These are phyloP conservation scores for Melanotaenia nigrans DNA, from an alignment of 2,797 vertebrate species.

Conservation along the genomic window DNA sequence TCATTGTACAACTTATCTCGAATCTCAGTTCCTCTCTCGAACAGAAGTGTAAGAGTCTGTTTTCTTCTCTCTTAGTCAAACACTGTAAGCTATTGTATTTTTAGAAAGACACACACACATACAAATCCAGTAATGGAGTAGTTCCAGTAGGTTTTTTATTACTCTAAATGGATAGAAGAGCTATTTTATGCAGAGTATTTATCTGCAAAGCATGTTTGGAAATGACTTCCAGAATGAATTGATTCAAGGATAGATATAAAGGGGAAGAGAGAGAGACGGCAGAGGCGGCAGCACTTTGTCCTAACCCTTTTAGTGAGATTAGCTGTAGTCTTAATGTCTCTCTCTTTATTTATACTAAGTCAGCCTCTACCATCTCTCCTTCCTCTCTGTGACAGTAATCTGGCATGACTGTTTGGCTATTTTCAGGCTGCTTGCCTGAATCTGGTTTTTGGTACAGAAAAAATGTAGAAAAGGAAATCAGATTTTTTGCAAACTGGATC, in stretches of 20 bases:
- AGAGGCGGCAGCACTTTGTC: conserved; percentile 71
- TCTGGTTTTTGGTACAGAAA: neutral
- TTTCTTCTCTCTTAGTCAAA: conserved; percentile 45
- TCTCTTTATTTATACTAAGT: conserved; percentile 81
- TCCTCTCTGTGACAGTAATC: conserved; percentile 20
- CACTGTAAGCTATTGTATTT: conserved; percentile 25
- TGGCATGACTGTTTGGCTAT: conserved; percentile 28
- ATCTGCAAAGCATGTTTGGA: conserved; percentile 56
- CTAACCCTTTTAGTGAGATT: conserved; percentile 87
- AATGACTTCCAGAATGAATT: conserved; percentile 70
- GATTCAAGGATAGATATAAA: conserved; percentile 61
- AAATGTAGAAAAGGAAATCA: neutral
- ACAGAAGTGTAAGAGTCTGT: neutral
- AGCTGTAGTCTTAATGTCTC: conserved; percentile 80
- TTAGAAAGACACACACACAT: conserved; percentile 25
- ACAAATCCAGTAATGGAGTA: conserved; percentile 30
- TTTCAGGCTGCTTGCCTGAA: neutral
- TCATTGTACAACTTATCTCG: conserved; percentile 53
- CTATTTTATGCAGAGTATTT: conserved; percentile 60
- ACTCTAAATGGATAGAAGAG: conserved; percentile 60
- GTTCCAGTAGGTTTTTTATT: conserved; percentile 45
- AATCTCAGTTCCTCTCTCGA: conserved; percentile 53
- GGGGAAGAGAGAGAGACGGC: conserved; percentile 56
- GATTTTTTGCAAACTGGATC: neutral
- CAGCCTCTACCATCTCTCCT: conserved; percentile 58